Evolutionary conservation across 2,888 invertebrate species (phyloP).

Genomic region (Callosobruchus maculatus): DNA sequence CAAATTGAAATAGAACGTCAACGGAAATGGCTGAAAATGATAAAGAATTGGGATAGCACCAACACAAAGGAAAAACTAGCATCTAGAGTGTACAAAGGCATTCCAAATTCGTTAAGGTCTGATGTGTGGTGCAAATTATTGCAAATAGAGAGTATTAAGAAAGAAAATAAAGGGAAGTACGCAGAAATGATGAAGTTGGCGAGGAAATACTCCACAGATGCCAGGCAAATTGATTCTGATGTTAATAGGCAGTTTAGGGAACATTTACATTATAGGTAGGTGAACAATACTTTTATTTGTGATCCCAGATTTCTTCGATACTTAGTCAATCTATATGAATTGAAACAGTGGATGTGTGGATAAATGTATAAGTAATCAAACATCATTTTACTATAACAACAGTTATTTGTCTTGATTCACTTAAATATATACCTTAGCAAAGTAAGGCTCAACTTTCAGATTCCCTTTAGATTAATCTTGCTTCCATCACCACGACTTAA

Average conservation of each 20-base stretch:
- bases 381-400: too few relatives aligned
- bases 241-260: constrained; percentile 96
- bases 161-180: constrained; percentile 79
- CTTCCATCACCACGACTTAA: too few relatives aligned
- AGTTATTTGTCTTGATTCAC: too few relatives aligned
- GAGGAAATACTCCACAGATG: constrained; percentile 89
- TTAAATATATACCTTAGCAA: too few relatives aligned
- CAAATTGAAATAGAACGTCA: constrained; percentile 86
- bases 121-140: constrained; percentile 75
- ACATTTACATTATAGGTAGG: constrained; percentile 72
- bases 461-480: too few relatives aligned
- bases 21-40: constrained; percentile 98
- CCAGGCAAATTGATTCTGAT: constrained; percentile 97
- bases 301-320: too few relatives aligned
- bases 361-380: too few relatives aligned
- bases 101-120: constrained; percentile 89
- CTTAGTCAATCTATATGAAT: too few relatives aligned
- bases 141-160: constrained; percentile 73
- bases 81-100: constrained; percentile 91
- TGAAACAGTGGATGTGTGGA: too few relatives aligned
- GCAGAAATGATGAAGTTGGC: constrained; percentile 85
- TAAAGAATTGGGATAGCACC: constrained; percentile 75
- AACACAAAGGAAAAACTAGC: constrained; percentile 70
- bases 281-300: too few relatives aligned
- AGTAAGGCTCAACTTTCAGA: too few relatives aligned